A percentile compares a stretch with the other conserved stretches of the same genome.
Evolutionary conservation across 1,140 invertebrate genomes (phyloP).

Genomic region (Macrobrachium nipponense): DNA sequence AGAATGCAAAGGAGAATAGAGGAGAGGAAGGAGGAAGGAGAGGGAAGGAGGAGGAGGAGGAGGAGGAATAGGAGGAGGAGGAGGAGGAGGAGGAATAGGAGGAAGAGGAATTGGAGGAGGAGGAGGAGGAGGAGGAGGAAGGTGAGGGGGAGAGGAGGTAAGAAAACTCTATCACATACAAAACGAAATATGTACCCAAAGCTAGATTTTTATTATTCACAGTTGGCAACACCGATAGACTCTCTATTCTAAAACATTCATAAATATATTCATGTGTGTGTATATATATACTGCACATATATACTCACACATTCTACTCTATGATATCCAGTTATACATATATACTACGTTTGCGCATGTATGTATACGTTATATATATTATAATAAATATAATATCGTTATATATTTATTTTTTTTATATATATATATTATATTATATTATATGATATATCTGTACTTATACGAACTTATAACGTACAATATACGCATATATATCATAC

Average conservation of each 20-base stretch:
- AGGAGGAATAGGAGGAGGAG: background rate
- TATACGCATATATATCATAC: background rate
- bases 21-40: background rate
- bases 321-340: background rate
- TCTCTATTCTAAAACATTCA: no score
- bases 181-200: no score
- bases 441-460: background rate
- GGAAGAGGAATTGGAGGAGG: background rate
- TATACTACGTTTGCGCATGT: background rate
- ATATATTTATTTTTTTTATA: no score
- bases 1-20: conserved; percentile 3
- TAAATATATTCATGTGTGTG: no score
- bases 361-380: conserved; percentile 16
- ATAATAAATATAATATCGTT: no score
- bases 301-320: no score
- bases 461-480: background rate
- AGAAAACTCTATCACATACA: no score
- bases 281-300: no score
- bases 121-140: background rate
- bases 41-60: background rate
- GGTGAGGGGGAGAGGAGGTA: background rate
- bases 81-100: background rate
- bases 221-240: no score
- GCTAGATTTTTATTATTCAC: no score
- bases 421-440: conserved; percentile 26